phyloP scores from a whole-genome alignment of 2,888 invertebrate genomes.

The Pristionchus arcanus region DNA sequence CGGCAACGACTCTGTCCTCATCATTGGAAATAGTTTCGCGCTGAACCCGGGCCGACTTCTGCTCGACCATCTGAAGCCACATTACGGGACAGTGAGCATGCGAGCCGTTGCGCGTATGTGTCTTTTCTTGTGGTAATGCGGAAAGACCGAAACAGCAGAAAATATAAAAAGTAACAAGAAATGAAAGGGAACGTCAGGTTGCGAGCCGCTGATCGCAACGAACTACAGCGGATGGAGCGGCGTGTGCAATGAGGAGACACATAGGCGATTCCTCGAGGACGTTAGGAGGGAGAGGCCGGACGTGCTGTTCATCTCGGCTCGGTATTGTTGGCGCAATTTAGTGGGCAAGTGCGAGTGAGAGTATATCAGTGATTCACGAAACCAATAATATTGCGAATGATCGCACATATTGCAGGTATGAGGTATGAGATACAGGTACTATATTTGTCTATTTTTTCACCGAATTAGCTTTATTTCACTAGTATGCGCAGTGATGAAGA shows the following conservation, averaged over 20 bases:
- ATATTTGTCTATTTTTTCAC: too few species aligned
- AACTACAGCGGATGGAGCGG: neutral
- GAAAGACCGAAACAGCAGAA: too few species aligned
- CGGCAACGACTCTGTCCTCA: neutral
- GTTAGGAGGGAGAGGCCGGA: neutral
- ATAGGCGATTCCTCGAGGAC: neutral
- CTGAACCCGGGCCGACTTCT: neutral
- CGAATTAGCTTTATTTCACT: too few species aligned
- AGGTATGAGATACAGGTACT: too few species aligned
- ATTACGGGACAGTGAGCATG: neutral
- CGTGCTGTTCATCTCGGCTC: neutral
- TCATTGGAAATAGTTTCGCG: neutral
- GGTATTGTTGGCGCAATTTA: neutral
- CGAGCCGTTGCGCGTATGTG: neutral
- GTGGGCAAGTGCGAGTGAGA: too few species aligned
- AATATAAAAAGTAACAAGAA: too few species aligned
- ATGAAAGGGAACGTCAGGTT: too few species aligned
- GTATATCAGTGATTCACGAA: too few species aligned
- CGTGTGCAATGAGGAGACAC: neutral
- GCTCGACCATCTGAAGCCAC: neutral
- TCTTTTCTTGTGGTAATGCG: neutral
- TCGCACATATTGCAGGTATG: too few species aligned
- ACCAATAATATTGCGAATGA: too few species aligned
- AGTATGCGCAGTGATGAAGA: too few species aligned
- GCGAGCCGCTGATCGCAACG: neutral